Conservation (phyloP, 2,797 vertebrate species). For the Pipistrellus pygmaeus region DNA sequence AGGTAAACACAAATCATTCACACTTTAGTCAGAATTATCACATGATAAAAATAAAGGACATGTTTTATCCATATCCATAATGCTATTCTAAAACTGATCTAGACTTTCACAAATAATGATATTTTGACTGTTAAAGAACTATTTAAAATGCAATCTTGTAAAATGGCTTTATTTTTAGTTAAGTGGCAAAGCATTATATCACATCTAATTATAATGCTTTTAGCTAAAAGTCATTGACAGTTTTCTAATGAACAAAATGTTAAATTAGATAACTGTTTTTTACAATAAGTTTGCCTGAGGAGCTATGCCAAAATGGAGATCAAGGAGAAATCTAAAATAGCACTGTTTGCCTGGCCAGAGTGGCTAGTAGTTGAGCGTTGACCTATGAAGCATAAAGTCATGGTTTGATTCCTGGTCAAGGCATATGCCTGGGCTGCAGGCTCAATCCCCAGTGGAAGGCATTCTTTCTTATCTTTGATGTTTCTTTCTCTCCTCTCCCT, state of each 20-base stretch:
- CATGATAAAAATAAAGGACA: neutral
- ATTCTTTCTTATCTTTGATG: neutral
- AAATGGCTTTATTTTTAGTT: neutral
- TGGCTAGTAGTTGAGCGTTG: neutral
- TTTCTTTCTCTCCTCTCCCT: neutral
- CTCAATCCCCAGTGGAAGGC: neutral
- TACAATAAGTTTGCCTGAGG: neutral
- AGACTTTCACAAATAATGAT: neutral
- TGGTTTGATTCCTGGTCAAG: neutral
- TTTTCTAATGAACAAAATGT: conserved; percentile 32
- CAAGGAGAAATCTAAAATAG: neutral
- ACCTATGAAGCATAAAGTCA: neutral
- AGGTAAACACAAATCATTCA: conserved; percentile 46
- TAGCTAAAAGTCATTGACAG: conserved; percentile 35
- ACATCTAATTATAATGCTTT: conserved; percentile 16
- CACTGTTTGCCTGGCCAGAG: neutral
- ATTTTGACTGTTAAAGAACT: neutral
- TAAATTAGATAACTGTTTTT: neutral
- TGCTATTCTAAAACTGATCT: neutral
- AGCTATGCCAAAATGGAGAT: neutral
- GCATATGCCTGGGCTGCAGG: neutral
- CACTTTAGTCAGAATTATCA: neutral
- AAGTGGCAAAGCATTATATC: neutral
- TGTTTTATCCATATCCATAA: neutral
- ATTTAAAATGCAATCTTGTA: neutral